Evolutionary conservation across 92 coral and sea anemone species (phyloP).

Genomic region (Chrysogorgia sp.): DNA sequence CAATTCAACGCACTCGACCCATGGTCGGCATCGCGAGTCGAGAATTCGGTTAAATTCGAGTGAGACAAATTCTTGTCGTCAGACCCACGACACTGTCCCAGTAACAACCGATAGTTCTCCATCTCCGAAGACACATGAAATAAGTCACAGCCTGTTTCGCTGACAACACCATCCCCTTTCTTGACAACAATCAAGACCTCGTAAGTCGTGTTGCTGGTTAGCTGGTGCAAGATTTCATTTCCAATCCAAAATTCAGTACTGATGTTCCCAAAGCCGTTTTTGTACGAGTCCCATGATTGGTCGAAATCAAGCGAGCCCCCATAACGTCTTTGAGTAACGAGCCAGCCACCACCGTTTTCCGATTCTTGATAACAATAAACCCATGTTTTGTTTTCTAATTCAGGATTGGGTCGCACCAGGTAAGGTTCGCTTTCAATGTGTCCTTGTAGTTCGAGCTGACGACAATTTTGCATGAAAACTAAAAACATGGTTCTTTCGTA

Average conservation of each 20-base stretch:
- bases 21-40: neutral
- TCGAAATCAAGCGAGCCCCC: neutral
- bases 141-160: neutral
- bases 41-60: constrained; percentile 21
- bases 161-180: neutral
- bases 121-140: constrained; percentile 10
- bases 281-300: constrained; percentile 21
- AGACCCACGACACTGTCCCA: constrained; percentile 12
- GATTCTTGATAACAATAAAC: constrained; percentile 11
- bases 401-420: constrained; percentile 8
- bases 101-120: neutral
- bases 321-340: constrained; percentile 10
- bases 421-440: constrained; percentile 4
- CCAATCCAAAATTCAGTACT: constrained; percentile 36
- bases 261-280: constrained; percentile 23
- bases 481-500: neutral
- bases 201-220: constrained; percentile 2
- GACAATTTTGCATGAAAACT: constrained; percentile 28
- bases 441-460: constrained; percentile 18
- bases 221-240: constrained; percentile 4
- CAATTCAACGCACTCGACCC: neutral
- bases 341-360: constrained; percentile 28
- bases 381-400: neutral
- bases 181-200: constrained; percentile 8
- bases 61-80: neutral